phyloP scores from a whole-genome alignment of 1,140 invertebrate species.

The Charaxes varanes region DNA sequence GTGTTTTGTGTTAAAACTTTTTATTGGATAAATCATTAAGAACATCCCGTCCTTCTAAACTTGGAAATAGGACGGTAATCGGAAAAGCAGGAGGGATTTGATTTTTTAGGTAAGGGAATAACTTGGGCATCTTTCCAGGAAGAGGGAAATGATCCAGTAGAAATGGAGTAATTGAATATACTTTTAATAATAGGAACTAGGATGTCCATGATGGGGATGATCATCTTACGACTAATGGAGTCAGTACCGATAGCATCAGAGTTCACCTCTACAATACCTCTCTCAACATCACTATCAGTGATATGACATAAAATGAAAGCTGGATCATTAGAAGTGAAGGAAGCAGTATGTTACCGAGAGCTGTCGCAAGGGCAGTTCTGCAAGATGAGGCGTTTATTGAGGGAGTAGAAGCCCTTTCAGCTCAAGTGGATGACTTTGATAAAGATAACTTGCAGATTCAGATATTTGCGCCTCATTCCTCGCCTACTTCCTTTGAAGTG shows the following conservation, averaged over 20 bases:
- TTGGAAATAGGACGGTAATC: constrained; percentile 8
- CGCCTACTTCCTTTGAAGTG: too few species aligned
- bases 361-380: too few species aligned
- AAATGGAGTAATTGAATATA: constrained; percentile 1
- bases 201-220: constrained; percentile 1
- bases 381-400: too few species aligned
- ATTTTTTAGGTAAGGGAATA: constrained; percentile 4
- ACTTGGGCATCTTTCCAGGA: constrained; percentile 3
- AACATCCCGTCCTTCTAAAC: too few species aligned
- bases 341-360: too few species aligned
- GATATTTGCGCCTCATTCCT: too few species aligned
- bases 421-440: too few species aligned
- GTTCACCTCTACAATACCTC: not conserved
- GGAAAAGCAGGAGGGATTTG: not conserved
- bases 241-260: not conserved
- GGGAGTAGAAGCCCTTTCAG: too few species aligned
- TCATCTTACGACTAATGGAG: not conserved
- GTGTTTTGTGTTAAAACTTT: too few species aligned
- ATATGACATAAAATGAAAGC: not conserved
- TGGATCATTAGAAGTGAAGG: too few species aligned
- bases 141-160: not conserved
- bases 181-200: not conserved
- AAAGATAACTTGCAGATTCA: too few species aligned
- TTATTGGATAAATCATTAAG: too few species aligned
- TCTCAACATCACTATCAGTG: constrained; percentile 1